Evolutionary conservation across 1,140 invertebrate species (phyloP).

Genomic region (Paralvinella palmiformis): DNA sequence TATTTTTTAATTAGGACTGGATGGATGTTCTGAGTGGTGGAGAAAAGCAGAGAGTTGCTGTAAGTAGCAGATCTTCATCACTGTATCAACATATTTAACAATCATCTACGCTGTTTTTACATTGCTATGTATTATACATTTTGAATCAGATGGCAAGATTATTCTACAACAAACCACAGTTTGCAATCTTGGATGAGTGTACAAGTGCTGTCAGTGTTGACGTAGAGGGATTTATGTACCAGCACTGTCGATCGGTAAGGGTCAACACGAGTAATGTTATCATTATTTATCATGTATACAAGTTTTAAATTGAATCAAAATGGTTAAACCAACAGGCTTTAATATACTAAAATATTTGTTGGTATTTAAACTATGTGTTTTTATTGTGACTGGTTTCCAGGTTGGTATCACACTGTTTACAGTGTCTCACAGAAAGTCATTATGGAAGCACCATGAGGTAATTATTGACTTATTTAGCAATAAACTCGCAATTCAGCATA

Average conservation of each 20-base stretch:
- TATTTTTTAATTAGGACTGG: no score
- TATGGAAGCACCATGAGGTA: slow-evolving; percentile 94
- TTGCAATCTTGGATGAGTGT: slow-evolving; percentile 97
- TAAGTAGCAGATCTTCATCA: slow-evolving; percentile 31
- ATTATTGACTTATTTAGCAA: slow-evolving; percentile 13
- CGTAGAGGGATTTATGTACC: slow-evolving; percentile 95
- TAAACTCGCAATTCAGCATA: not conserved
- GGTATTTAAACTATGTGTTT: no score
- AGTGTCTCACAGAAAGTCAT: slow-evolving; percentile 89
- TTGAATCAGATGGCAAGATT: slow-evolving; percentile 79
- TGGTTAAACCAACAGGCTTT: not conserved
- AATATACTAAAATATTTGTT: not conserved
- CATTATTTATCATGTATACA: not conserved
- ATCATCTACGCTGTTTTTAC: not conserved
- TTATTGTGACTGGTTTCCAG: no score
- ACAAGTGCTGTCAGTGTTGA: slow-evolving; percentile 96
- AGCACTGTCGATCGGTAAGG: slow-evolving; percentile 67
- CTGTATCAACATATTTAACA: not conserved
- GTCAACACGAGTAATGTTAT: not conserved
- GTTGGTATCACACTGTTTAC: slow-evolving; percentile 93
- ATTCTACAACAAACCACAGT: slow-evolving; percentile 96
- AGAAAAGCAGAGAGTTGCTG: slow-evolving; percentile 92
- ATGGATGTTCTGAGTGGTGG: slow-evolving; percentile 96
- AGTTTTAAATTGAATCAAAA: no score
- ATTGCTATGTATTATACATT: not conserved